Percentiles rank a stretch among this genome's conserved stretches.
These are phyloP conservation scores for Vanessa atalanta DNA, from an alignment of 1,140 invertebrate species.

Conservation along the genomic window DNA sequence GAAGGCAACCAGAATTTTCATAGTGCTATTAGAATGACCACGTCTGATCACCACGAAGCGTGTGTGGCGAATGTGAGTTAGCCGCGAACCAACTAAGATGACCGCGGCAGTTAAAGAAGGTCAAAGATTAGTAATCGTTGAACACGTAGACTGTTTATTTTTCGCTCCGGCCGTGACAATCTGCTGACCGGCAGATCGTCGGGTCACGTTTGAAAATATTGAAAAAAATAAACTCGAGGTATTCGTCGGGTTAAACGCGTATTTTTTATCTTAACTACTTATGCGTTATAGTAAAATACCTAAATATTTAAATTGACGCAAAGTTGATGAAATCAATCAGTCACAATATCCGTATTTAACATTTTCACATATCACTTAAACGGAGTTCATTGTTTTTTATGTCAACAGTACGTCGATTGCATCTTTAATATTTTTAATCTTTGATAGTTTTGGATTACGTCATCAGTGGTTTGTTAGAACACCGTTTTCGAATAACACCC, in stretches of 20 bases:
- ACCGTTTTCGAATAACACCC: slow-evolving; percentile 9
- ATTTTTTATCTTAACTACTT: neutral
- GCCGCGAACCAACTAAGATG: slow-evolving; percentile 40
- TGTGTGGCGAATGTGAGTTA: slow-evolving; percentile 61
- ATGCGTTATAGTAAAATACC: neutral
- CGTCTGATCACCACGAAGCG: slow-evolving; percentile 56
- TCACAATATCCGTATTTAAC: neutral
- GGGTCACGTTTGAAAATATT: slow-evolving; percentile 27
- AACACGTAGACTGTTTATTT: slow-evolving; percentile 37
- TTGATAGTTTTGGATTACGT: slow-evolving; percentile 14
- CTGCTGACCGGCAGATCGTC: slow-evolving; percentile 21
- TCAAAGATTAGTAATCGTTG: slow-evolving; percentile 64
- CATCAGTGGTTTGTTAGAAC: neutral
- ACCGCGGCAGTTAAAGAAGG: slow-evolving; percentile 47
- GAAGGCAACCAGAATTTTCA: slow-evolving; percentile 50
- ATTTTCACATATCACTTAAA: neutral
- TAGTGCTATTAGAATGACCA: slow-evolving; percentile 32
- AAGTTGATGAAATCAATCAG: too few species aligned
- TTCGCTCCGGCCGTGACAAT: slow-evolving; percentile 35
- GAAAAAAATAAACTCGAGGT: neutral
- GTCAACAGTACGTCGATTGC: neutral
- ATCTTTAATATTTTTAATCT: slow-evolving; percentile 18
- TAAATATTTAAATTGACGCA: too few species aligned
- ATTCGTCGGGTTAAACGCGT: neutral
- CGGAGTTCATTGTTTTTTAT: neutral